Evolutionary conservation across 1,140 invertebrate species (phyloP).

Genomic region (Tenebrio molitor): DNA sequence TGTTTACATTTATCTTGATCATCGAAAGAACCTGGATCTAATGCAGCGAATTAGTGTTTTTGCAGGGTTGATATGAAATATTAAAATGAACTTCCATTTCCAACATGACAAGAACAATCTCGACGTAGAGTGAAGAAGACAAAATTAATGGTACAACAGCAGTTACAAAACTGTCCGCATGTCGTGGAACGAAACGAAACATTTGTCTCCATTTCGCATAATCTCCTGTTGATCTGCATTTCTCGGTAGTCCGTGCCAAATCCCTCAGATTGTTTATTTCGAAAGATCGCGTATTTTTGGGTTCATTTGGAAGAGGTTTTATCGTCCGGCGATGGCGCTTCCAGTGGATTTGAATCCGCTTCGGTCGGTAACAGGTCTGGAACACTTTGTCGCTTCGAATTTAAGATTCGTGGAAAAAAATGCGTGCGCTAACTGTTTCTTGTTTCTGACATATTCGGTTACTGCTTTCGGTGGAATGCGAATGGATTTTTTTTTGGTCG

Average conservation of each 20-base stretch:
- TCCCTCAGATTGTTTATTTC: not conserved
- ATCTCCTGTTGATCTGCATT: conserved; percentile 21
- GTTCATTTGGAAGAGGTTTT: not conserved
- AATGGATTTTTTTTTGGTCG: not conserved
- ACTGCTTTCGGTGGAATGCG: conserved; percentile 17
- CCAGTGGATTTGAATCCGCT: not conserved
- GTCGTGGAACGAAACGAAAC: conserved; percentile 2
- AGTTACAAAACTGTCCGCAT: conserved; percentile 21
- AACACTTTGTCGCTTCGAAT: not conserved
- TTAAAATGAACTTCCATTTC: too few species aligned
- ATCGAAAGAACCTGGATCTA: too few species aligned
- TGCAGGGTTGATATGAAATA: too few species aligned
- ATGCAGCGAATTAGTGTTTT: too few species aligned
- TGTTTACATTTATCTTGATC: too few species aligned
- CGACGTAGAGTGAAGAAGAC: too few species aligned
- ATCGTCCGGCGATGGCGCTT: not conserved
- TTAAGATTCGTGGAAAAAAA: not conserved
- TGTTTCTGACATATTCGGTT: conserved; percentile 21
- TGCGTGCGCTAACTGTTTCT: not conserved
- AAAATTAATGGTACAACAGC: not conserved
- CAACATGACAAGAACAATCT: too few species aligned
- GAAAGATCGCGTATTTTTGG: not conserved
- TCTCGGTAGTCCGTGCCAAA: conserved; percentile 7
- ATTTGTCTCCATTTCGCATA: conserved; percentile 20
- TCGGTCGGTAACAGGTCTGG: not conserved